phyloP scores from a whole-genome alignment of 2,888 invertebrate genomes.

The Osmoderma eremita region DNA sequence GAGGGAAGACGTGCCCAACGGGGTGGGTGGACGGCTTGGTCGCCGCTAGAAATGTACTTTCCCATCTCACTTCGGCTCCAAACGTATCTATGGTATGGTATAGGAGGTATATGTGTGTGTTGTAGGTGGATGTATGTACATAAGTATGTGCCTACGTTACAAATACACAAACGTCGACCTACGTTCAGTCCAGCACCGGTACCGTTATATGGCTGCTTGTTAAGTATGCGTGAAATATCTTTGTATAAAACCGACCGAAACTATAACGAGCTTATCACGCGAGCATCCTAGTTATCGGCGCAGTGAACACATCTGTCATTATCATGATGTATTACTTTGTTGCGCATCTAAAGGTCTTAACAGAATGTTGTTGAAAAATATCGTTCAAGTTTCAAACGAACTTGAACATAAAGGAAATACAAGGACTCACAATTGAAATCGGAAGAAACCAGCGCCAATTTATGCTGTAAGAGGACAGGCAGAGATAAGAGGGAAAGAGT shows the following conservation, averaged over 20 bases:
- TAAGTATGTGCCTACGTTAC: slow-evolving; percentile 16
- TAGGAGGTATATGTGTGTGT: slow-evolving; percentile 2
- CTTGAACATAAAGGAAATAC: no score
- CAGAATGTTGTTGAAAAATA: no score
- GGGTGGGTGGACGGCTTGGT: slow-evolving; percentile 46
- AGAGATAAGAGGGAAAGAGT: no score
- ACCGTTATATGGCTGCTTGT: slow-evolving; percentile 11
- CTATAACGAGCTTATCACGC: slow-evolving; percentile 9
- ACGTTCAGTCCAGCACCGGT: slow-evolving; percentile 17
- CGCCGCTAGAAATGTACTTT: slow-evolving; percentile 32
- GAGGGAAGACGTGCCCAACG: slow-evolving; percentile 52
- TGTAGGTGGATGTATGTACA: neutral
- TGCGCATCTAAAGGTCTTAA: no score
- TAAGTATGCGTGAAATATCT: slow-evolving; percentile 21
- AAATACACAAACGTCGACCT: slow-evolving; percentile 31
- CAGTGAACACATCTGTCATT: no score
- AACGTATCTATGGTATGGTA: slow-evolving; percentile 28
- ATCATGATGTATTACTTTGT: no score
- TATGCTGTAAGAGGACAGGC: no score
- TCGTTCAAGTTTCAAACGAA: no score
- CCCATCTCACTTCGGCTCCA: slow-evolving; percentile 30
- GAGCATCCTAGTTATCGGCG: neutral
- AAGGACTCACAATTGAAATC: no score
- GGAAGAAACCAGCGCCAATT: no score
- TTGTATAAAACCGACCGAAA: slow-evolving; percentile 14